These are phyloP conservation scores for Drosophila melanica DNA, from an alignment of 1,140 invertebrate genomes.

Conservation along the genomic window DNA sequence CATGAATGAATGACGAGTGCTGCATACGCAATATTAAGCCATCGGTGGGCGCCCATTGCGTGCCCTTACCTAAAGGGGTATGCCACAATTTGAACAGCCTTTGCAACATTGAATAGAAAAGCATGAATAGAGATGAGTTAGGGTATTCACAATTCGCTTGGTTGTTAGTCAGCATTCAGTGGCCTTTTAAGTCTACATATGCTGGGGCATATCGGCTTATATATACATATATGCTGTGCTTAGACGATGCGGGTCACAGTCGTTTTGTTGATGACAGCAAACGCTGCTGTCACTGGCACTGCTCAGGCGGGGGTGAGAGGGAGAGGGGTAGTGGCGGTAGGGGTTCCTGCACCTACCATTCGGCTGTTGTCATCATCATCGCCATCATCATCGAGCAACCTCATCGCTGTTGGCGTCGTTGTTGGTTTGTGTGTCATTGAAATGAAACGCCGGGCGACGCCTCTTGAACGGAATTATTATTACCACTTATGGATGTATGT, in stretches of 20 bases:
- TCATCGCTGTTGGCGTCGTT: conserved; percentile 54
- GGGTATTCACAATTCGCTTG: conserved; percentile 17
- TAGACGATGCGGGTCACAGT: conserved; percentile 46
- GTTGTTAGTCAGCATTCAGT: background rate
- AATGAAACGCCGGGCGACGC: conserved; percentile 78
- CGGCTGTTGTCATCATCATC: conserved; percentile 27
- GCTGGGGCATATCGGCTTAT: conserved; percentile 29
- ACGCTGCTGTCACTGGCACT: conserved; percentile 1
- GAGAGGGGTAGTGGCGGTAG: background rate
- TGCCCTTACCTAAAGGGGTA: background rate
- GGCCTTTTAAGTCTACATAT: conserved; percentile 26
- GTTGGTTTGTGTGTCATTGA: conserved; percentile 81
- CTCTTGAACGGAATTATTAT: conserved; percentile 83
- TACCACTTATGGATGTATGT: conserved; percentile 70
- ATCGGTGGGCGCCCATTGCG: conserved; percentile 44
- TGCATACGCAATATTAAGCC: conserved; percentile 77
- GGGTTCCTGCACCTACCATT: conserved; percentile 35
- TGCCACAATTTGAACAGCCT: background rate
- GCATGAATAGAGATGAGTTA: background rate
- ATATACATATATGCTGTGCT: conserved; percentile 22
- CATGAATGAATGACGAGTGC: conserved; percentile 71
- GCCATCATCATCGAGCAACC: conserved; percentile 42
- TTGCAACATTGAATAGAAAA: background rate
- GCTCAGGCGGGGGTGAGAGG: background rate
- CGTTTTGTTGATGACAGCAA: conserved; percentile 37